Percentiles rank a stretch among this genome's conserved stretches.
Conservation (phyloP, 2,113 vertebrate species). For the Lamprologus tigripictilis region DNA sequence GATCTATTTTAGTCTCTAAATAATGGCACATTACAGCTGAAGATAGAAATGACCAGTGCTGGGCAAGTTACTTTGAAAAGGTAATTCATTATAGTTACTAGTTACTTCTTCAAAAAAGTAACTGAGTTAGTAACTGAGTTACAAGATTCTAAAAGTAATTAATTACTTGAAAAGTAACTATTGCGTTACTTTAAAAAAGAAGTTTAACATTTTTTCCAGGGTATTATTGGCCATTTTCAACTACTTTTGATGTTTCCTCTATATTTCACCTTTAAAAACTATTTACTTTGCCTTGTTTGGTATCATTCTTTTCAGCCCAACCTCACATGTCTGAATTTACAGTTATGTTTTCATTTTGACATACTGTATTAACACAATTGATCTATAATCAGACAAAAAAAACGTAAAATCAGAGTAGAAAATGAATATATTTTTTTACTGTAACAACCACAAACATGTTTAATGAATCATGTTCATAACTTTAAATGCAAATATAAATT, state of each 20-base stretch:
- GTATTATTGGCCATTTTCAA: not conserved
- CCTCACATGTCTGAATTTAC: not conserved
- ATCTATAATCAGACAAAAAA: not conserved
- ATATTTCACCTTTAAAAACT: not conserved
- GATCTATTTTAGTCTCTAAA: not conserved
- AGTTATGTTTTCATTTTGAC: not conserved
- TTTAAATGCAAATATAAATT: not conserved
- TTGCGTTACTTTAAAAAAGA: not conserved
- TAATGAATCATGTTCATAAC: not conserved
- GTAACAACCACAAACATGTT: not conserved
- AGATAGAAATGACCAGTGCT: not conserved
- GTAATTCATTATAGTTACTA: not conserved
- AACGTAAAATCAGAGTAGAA: accelerated
- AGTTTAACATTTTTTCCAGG: not conserved
- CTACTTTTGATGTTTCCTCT: not conserved
- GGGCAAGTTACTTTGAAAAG: not conserved
- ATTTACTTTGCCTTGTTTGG: not conserved
- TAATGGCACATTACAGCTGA: not conserved
- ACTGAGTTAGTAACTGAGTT: not conserved
- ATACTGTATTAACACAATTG: not conserved
- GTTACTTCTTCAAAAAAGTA: not conserved
- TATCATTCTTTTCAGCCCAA: not conserved
- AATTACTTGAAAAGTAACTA: not conserved
- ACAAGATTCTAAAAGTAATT: not conserved
- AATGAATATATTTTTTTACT: not conserved